phyloP scores from a whole-genome alignment of 2,797 vertebrate species.

The Amniataba percoides region DNA sequence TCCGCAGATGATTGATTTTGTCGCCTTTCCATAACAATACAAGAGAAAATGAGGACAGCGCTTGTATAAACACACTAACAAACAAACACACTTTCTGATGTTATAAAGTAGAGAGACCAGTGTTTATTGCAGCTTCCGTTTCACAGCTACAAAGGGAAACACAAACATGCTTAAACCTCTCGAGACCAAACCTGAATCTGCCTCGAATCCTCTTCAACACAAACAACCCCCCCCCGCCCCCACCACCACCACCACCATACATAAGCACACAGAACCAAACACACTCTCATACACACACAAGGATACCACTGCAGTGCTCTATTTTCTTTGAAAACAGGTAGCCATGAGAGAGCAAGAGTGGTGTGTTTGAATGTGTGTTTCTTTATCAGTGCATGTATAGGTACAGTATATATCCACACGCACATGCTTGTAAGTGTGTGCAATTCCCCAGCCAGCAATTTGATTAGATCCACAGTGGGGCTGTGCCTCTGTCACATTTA shows the following conservation, averaged over 20 bases:
- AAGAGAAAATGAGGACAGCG: slow-evolving; percentile 59
- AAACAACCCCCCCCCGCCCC: slow-evolving; percentile 53
- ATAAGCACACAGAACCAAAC: slow-evolving; percentile 2
- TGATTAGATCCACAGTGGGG: slow-evolving; percentile 77
- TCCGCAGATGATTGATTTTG: slow-evolving; percentile 64
- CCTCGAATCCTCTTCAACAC: slow-evolving; percentile 77
- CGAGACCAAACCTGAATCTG: slow-evolving; percentile 85
- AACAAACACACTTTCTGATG: slow-evolving; percentile 67
- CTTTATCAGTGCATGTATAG: slow-evolving; percentile 41
- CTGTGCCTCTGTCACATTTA: slow-evolving; percentile 77
- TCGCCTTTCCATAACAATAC: slow-evolving; percentile 48
- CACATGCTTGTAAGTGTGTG: slow-evolving; percentile 54
- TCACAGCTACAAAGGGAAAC: slow-evolving; percentile 77
- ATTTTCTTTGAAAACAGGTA: slow-evolving; percentile 75
- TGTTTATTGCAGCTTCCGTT: slow-evolving; percentile 74
- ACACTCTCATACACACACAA: slow-evolving; percentile 8
- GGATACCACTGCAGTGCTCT: slow-evolving; percentile 68
- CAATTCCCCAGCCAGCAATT: slow-evolving; percentile 71
- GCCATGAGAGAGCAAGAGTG: slow-evolving; percentile 41
- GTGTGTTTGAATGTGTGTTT: slow-evolving; percentile 39
- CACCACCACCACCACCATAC: too few relatives aligned
- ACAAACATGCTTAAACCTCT: slow-evolving; percentile 77
- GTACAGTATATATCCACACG: slow-evolving; percentile 50
- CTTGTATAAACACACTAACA: slow-evolving; percentile 63
- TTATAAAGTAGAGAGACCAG: slow-evolving; percentile 72